Evolutionary conservation across 2,888 invertebrate genomes (phyloP), one percentile per base, ranked within the genome.

Genomic region (Chymomyza procnemis): DNA sequence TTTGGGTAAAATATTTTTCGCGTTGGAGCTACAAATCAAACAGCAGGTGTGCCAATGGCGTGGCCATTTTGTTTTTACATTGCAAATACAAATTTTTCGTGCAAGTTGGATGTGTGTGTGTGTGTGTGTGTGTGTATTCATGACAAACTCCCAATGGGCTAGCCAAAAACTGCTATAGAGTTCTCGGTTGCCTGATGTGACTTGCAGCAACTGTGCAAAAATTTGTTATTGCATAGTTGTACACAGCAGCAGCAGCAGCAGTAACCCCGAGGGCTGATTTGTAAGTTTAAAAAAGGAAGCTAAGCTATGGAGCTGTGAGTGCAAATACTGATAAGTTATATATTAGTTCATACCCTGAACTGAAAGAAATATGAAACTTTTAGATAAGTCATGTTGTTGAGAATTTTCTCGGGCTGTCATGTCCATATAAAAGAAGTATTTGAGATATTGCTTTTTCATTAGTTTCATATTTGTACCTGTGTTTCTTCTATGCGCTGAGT

Each of bases 21-120:
- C 34, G 34, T 12, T 41, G 34, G 12, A 41, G 34, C 34, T 41
- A 79, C 87, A 81, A 79, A 85, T 85, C 79, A 86, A 84, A 85
- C 87, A 86, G 87, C 81, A 81, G 85, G 87, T 81, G 80, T 73
- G 57, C 67, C 69, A 50, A 34, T 18, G 26, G 56, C 56, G 18
- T 30, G 56, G 81, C 80, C 81, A 86, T 86, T 81, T 86, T 85
- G 81, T 85, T 79, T 76, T 73, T 73, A 73, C 85, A 85, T 68
- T 62, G 76, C 87, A 81, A 79, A 81, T 73, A 81, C 87, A 81
- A 81, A 81, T 81, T 41, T 85, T 79, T 76, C n/a, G 67, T 66
- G 76, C 66, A 61, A 12, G 65, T 59, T 57, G 16, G 57, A 48
- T 60, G 52, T 60, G 61, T 34, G 60, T 34, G 6, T 6, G 34